phyloP scores from a whole-genome alignment of 2,888 invertebrate species.

The Galerucella calmariensis region DNA sequence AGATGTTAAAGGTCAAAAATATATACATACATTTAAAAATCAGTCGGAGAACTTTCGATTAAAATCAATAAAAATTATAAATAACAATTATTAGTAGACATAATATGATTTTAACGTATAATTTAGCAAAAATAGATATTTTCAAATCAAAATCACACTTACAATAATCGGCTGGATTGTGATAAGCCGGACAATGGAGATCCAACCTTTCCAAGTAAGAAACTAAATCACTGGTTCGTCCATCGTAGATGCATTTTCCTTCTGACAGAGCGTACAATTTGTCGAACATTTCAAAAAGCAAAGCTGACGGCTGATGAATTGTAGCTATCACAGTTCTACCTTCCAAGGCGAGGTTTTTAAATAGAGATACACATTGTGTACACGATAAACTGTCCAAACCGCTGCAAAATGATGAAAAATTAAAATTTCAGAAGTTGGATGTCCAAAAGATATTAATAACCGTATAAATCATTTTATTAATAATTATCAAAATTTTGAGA shows the following conservation, averaged over 20 bases:
- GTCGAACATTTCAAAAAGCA: conserved; percentile 93
- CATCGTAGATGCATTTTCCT: conserved; percentile 88
- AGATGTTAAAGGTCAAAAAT: background rate
- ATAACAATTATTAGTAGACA: too few relatives aligned
- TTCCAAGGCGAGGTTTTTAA: conserved; percentile 84
- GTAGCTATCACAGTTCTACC: conserved; percentile 92
- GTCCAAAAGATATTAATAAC: too few relatives aligned
- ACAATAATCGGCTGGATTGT: conserved; percentile 97
- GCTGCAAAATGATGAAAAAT: conserved; percentile 66
- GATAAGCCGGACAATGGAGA: conserved; percentile 88
- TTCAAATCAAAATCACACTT: conserved; percentile 62
- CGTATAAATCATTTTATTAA: too few relatives aligned
- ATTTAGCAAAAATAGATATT: too few relatives aligned
- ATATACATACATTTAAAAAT: background rate
- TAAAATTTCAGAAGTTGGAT: background rate
- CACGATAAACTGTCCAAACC: conserved; percentile 92
- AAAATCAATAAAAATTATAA: background rate
- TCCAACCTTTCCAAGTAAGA: conserved; percentile 82
- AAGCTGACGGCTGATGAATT: conserved; percentile 93
- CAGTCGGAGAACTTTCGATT: background rate
- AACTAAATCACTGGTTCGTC: conserved; percentile 77
- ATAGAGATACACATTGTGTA: conserved; percentile 82
- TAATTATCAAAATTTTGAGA: too few relatives aligned
- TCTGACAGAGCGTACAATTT: conserved; percentile 85
- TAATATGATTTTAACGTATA: too few relatives aligned